Base-by-base conservation (phyloP, 2,888 invertebrate species). In the Rotaria magnacalcarata region DNA sequence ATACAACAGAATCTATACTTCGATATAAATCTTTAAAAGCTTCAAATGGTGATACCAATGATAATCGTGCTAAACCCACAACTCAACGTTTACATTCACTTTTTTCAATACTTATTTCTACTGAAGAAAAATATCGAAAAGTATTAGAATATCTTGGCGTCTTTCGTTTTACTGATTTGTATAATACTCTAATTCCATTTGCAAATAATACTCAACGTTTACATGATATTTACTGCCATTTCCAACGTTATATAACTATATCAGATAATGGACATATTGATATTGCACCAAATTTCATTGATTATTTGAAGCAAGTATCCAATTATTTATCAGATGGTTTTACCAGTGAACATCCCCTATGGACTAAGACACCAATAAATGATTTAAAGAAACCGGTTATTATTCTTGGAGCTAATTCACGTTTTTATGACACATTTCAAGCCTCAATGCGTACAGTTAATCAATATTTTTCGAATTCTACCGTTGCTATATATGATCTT, bases 201-300 rank as follows among this genome's bases (percentile, higher is more conserved):
- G 34, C 67, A 34, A 67, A 41, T 6, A 27, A 67, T 34, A 67
- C 67, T 27, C 16, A 67, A 34, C 67, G 67, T 67, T 41, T 67
- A 27, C 67, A 67, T 34, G 34, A 67, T 34, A 67, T 67, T 6
- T 67, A 67, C 19, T 67, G 67, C 34, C 67, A 34, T 34, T 67
- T 67, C 19, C 67, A 67, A 67, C 27, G 67, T 19, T 80, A 80
- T 47, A 43, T 80, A 10, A 80, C 47, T 47, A 16, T 80, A 43
- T 80, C 80, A 14, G 80, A 80, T n/a, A 80, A 80, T 80, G 80
- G 80, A 24, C 43, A 80, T 80, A 47, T 80, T 47, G 80, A 80
- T 80, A 43, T 80, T 47, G 8, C 21, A 47, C 43, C 47, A 47
- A 3, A 47, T 41, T n/a, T 80, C 5, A 47, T 80, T n/a, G 0